Conservation (phyloP, 2,797 vertebrate genomes). For the Sus cebifrons region DNA sequence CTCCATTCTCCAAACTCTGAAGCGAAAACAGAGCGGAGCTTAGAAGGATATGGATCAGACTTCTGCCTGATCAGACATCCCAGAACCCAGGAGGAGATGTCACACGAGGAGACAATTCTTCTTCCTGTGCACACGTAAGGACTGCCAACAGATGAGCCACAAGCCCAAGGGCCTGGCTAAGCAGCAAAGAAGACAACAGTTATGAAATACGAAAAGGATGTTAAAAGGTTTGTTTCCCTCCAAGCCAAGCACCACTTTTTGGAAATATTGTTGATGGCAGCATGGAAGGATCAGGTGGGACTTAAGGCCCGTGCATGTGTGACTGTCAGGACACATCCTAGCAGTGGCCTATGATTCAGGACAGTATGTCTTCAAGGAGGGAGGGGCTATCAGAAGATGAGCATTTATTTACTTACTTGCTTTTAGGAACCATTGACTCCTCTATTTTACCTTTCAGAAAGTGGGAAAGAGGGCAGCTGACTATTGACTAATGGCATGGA, state of each 20-base stretch:
- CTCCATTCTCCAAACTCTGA: background rate
- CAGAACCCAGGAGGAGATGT: background rate
- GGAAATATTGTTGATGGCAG: background rate
- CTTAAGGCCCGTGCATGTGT: rapidly evolving
- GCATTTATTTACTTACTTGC: background rate
- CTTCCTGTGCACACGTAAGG: rapidly evolving
- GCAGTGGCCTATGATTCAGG: background rate
- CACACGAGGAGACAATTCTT: rapidly evolving
- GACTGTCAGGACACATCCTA: background rate
- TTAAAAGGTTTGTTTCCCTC: background rate
- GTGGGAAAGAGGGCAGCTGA: background rate
- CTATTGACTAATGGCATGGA: background rate
- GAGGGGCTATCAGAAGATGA: background rate
- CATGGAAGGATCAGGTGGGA: background rate
- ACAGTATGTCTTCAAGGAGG: background rate
- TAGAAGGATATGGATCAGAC: background rate
- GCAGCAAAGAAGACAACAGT: background rate
- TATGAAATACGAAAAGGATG: background rate
- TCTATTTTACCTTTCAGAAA: constrained; percentile 18
- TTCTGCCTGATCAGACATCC: background rate
- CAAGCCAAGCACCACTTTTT: background rate
- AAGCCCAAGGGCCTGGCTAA: background rate
- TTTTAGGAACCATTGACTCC: background rate
- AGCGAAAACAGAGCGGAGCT: background rate
- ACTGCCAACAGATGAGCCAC: background rate